Conservation (phyloP, 2,888 invertebrate species). For the Galerucella pusilla region DNA sequence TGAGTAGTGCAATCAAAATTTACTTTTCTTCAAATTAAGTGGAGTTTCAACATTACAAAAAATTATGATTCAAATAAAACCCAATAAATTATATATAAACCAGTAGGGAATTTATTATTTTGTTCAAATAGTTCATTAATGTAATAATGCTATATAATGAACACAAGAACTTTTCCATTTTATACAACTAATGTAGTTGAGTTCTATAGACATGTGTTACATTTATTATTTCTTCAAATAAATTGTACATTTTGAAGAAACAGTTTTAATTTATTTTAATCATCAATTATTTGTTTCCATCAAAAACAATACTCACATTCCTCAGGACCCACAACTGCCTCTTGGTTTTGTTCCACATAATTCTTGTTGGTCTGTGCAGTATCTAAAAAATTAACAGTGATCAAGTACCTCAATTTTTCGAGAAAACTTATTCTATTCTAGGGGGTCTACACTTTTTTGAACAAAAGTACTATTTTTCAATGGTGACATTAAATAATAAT, state of each 20-base stretch:
- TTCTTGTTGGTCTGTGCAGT: background rate
- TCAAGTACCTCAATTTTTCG: background rate
- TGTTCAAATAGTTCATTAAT: too few relatives aligned
- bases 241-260: background rate
- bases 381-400: background rate
- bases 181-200: too few relatives aligned
- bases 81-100: background rate
- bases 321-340: background rate
- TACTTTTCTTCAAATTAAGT: background rate
- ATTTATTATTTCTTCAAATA: background rate
- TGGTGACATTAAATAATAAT: too few relatives aligned
- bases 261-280: background rate
- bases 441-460: too few relatives aligned
- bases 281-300: background rate
- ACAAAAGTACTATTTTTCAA: too few relatives aligned
- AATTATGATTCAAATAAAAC: background rate
- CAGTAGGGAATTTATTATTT: background rate
- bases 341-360: background rate
- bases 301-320: background rate
- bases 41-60: background rate
- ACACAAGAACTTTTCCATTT: too few relatives aligned
- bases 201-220: background rate
- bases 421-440: too few relatives aligned
- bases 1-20: background rate
- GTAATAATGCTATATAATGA: too few relatives aligned